These are phyloP conservation scores for Cheilosia scutellata DNA, from an alignment of 2,888 invertebrate species.

Conservation along the genomic window DNA sequence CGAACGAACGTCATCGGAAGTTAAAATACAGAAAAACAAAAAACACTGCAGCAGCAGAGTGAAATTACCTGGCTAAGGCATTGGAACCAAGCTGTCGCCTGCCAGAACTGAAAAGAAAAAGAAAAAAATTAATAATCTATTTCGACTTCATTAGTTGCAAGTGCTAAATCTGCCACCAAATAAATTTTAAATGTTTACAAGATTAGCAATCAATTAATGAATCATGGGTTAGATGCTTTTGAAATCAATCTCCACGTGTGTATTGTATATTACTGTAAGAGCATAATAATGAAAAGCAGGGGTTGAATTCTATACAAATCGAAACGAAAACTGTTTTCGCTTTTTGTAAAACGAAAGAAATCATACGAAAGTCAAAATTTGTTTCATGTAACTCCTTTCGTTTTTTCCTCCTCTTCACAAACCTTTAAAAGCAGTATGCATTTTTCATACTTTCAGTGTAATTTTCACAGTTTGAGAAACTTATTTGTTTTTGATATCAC, in stretches of 20 bases:
- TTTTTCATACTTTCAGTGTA: too few relatives aligned
- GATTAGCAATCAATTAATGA: not conserved
- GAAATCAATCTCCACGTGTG: not conserved
- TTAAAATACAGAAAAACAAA: constrained; percentile 3
- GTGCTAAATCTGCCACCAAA: constrained; percentile 18
- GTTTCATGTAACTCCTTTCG: too few relatives aligned
- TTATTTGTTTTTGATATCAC: too few relatives aligned
- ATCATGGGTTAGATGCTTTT: not conserved
- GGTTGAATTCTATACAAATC: too few relatives aligned
- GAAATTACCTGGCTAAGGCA: constrained; percentile 92
- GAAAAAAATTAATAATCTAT: constrained; percentile 22
- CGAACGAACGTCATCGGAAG: constrained; percentile 48
- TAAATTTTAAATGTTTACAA: constrained; percentile 15
- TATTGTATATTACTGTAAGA: not conserved
- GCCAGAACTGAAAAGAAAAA: constrained; percentile 88
- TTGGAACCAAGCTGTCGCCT: constrained; percentile 93
- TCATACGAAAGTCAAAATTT: too few relatives aligned
- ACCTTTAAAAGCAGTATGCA: too few relatives aligned
- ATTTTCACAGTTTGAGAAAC: too few relatives aligned
- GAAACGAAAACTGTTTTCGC: too few relatives aligned
- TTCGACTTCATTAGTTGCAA: not conserved
- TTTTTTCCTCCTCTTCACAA: too few relatives aligned
- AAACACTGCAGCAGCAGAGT: constrained; percentile 7
- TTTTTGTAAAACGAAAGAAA: too few relatives aligned
- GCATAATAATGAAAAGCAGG: too few relatives aligned